phyloP scores from a whole-genome alignment of 2,888 invertebrate species.

The Hyposoter didymator region DNA sequence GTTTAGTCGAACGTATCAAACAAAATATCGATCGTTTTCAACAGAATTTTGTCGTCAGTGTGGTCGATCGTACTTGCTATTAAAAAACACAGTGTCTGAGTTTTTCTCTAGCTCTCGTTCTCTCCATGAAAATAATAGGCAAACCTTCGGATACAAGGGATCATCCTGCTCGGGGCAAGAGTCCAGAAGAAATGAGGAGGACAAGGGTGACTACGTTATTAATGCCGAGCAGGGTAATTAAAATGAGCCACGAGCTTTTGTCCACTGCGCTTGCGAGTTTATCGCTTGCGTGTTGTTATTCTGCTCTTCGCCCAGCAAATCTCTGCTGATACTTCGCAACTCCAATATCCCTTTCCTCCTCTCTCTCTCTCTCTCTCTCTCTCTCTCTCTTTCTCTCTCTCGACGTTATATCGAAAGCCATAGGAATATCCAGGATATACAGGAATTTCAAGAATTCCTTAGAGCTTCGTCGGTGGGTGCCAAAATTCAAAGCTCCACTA shows the following conservation, averaged over 20 bases:
- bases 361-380: neutral
- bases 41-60: too few species aligned
- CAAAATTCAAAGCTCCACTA: conserved; percentile 45
- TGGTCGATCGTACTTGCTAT: conserved; percentile 42
- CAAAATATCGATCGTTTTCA: too few species aligned
- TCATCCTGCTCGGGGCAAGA: neutral
- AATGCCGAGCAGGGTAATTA: conserved; percentile 65
- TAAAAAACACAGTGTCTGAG: conserved; percentile 25
- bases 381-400: too few species aligned
- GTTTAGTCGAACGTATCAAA: too few species aligned
- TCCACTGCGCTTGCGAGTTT: conserved; percentile 54
- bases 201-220: conserved; percentile 54
- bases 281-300: conserved; percentile 49
- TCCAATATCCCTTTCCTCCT: conserved; percentile 8
- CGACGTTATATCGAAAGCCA: neutral
- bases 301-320: conserved; percentile 47
- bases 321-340: conserved; percentile 26
- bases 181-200: conserved; percentile 12
- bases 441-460: conserved; percentile 56
- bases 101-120: neutral
- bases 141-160: conserved; percentile 13
- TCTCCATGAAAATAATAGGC: neutral
- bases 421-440: neutral
- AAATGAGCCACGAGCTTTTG: conserved; percentile 67
- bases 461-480: conserved; percentile 16